Base-by-base conservation (phyloP, 2,113 vertebrate genomes). In the Pycnonotus jocosus region DNA sequence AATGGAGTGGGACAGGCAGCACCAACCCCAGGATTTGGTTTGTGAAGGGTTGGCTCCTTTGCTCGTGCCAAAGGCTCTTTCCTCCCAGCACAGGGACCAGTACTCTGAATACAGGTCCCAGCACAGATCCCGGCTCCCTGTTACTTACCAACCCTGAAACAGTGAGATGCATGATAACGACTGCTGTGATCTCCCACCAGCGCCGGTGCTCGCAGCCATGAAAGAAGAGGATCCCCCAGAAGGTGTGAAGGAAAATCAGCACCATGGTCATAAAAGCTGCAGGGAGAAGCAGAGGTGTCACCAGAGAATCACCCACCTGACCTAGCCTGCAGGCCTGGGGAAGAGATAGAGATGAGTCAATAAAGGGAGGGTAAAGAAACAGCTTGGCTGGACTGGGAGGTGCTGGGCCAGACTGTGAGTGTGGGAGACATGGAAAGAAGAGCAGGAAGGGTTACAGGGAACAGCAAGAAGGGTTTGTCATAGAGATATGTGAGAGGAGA, bases 231-330 rank as follows among this genome's bases (percentile, higher is more conserved):
- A 98, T 98, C 4, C 98, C 98, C 98, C 98, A 98, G 92, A 98
- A 98, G 21, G 97, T 98, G 92, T 98, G 98, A 65, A 98, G 97
- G 35, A 98, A 95, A 54, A 98, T 98, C 86, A 98, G 74, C 38
- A 98, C 98, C 96, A 98, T 97, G 69, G 98, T 98, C 98, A 98
- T 98, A 91, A 98, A 97, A 79, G 98, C 98, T 98, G 94, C 20
- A 51, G 17, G 53, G 9, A 93, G 24, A 6, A 4, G 30, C 9
- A 54, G 8, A 15, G 17, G 23, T 19, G 54, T 86, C 54, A 92
- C 13, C 9, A 37, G 6, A 35, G 57, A 51, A 44, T 10, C 37
- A 68, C 10, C 6, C 2, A 3, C 12, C 38, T 44, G 17, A 57
- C 23, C 8, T 37, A 28, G 33, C 42, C 50, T 18, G 12, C 11